Evolutionary conservation across 2,113 vertebrate species (phyloP).

Genomic region (Lophius piscatorius): DNA sequence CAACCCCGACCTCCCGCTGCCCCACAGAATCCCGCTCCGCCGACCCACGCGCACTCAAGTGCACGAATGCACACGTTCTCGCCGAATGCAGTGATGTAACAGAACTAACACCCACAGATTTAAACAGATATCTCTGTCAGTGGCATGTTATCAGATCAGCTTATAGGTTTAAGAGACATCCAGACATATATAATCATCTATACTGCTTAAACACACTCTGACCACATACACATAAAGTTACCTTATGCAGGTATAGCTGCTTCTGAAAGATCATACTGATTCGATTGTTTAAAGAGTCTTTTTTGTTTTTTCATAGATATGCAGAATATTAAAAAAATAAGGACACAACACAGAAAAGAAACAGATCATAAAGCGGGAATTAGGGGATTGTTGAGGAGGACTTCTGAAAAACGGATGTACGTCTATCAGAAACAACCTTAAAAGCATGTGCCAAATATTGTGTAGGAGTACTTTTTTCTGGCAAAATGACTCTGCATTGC

Average conservation of each 20-base stretch:
- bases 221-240: slow-evolving; percentile 6
- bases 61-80: neutral
- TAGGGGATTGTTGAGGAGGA: neutral
- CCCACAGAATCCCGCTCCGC: slow-evolving; percentile 8
- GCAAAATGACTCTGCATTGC: no score
- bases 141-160: slow-evolving; percentile 76
- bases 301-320: neutral
- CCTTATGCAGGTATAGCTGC: neutral
- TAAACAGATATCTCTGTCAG: slow-evolving; percentile 75
- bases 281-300: neutral
- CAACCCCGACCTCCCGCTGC: neutral
- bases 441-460: no score
- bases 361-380: slow-evolving; percentile 1
- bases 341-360: neutral
- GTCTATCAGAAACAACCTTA: no score
- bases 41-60: no score
- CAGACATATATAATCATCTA: slow-evolving; percentile 19
- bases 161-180: slow-evolving; percentile 62
- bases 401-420: neutral
- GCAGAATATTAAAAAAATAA: neutral
- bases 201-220: slow-evolving; percentile 3
- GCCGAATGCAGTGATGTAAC: slow-evolving; percentile 76
- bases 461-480: no score
- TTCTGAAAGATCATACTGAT: neutral
- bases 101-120: slow-evolving; percentile 63